These are phyloP conservation scores for Aspidapion aeneum DNA, from an alignment of 2,888 invertebrate genomes.

Conservation along the genomic window DNA sequence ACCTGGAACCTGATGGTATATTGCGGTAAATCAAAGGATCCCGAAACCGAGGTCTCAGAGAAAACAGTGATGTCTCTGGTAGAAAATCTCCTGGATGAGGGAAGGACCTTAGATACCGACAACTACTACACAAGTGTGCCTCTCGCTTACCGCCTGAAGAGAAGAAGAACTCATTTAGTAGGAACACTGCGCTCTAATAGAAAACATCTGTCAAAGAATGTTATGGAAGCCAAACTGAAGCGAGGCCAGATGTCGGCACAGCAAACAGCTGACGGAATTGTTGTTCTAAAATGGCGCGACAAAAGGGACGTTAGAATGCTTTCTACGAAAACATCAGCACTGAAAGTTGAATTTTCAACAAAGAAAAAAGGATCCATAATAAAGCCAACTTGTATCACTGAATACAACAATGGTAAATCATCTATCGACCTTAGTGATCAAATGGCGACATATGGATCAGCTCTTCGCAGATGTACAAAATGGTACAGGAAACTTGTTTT, in stretches of 20 bases:
- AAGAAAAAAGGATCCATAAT: too few species aligned
- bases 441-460: too few species aligned
- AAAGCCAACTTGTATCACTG: too few species aligned
- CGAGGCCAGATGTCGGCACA: constrained; percentile 15
- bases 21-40: constrained; percentile 14
- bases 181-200: constrained; percentile 24
- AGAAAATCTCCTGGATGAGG: constrained; percentile 14
- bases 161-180: constrained; percentile 24
- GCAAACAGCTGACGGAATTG: constrained; percentile 14
- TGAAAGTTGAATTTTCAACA: too few species aligned
- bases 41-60: constrained; percentile 9
- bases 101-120: constrained; percentile 20
- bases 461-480: too few species aligned
- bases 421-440: too few species aligned
- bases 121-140: constrained; percentile 28
- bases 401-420: too few species aligned
- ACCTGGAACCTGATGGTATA: constrained; percentile 20
- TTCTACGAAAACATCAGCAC: constrained; percentile 18
- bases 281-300: constrained; percentile 17
- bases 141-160: constrained; percentile 20
- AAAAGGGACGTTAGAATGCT: constrained; percentile 17
- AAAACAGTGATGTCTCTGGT: constrained; percentile 14
- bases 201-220: constrained; percentile 18
- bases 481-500: too few species aligned
- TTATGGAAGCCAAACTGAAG: constrained; percentile 16